Percentiles rank a stretch among this genome's conserved stretches.
Conservation (phyloP, 2,888 invertebrate genomes). For the Isoperla grammatica region DNA sequence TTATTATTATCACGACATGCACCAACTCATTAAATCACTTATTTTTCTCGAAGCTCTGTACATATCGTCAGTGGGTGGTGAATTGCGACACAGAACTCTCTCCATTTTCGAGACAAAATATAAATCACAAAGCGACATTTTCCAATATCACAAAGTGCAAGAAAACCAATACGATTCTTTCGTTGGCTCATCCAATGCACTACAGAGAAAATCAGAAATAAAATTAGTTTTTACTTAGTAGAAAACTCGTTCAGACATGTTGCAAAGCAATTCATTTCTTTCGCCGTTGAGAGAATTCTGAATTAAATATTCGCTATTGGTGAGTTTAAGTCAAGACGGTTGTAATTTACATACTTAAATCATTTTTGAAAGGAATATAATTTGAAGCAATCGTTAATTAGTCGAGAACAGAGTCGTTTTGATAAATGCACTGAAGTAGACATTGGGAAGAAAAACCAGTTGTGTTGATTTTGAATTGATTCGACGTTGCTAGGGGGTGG, state of each 20-base stretch:
- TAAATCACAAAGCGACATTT: constrained; percentile 1
- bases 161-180: not conserved
- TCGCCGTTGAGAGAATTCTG: not conserved
- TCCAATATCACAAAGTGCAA: not conserved
- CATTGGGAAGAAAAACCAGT: not conserved
- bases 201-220: constrained; percentile 5
- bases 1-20: too few relatives aligned
- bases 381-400: constrained; percentile 16
- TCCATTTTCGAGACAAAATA: not conserved
- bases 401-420: constrained; percentile 8
- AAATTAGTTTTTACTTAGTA: not conserved
- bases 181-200: constrained; percentile 7
- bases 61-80: too few relatives aligned
- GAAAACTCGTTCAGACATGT: not conserved
- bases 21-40: too few relatives aligned
- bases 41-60: too few relatives aligned
- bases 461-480: constrained; percentile 7
- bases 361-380: constrained; percentile 9
- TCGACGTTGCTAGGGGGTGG: not conserved
- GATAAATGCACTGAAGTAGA: constrained; percentile 4
- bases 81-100: too few relatives aligned
- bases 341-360: not conserved
- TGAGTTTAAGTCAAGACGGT: not conserved
- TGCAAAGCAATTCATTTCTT: not conserved
- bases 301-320: not conserved